A percentile compares a stretch with the other conserved stretches of the same genome.
Conservation (phyloP, 2,888 invertebrate species). For the Acrobasis consociella region DNA sequence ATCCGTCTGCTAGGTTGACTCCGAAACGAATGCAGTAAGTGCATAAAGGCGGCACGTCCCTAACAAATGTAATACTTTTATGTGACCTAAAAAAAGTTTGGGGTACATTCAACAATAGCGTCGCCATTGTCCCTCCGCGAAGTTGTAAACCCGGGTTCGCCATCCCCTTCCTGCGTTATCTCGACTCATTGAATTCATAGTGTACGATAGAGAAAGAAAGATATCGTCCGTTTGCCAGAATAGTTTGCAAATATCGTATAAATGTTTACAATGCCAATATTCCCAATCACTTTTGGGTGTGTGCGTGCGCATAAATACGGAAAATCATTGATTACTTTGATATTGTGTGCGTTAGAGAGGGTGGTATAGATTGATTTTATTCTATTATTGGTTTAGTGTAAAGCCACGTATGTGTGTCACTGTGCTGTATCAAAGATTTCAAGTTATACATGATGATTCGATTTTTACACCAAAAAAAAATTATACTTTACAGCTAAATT, state of each 20-base stretch:
- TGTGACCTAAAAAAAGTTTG: slow-evolving; percentile 81
- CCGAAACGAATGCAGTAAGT: slow-evolving; percentile 78
- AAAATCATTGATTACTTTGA: slow-evolving; percentile 65
- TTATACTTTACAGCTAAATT: no score
- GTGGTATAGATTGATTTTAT: slow-evolving; percentile 80
- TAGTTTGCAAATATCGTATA: slow-evolving; percentile 75
- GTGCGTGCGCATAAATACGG: slow-evolving; percentile 54
- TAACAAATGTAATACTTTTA: slow-evolving; percentile 80
- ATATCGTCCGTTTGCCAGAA: slow-evolving; percentile 55
- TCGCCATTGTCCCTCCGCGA: slow-evolving; percentile 76
- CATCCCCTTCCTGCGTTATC: slow-evolving; percentile 53
- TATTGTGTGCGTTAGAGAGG: slow-evolving; percentile 68
- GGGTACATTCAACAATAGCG: slow-evolving; percentile 81
- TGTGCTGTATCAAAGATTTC: slow-evolving; percentile 68
- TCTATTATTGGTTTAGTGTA: slow-evolving; percentile 81
- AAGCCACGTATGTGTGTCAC: slow-evolving; percentile 82
- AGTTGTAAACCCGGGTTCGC: slow-evolving; percentile 67
- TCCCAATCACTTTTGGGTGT: slow-evolving; percentile 59
- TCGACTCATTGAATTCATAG: slow-evolving; percentile 32
- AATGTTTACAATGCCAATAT: slow-evolving; percentile 81
- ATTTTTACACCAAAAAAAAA: background rate
- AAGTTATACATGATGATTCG: slow-evolving; percentile 51
- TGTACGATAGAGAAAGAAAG: slow-evolving; percentile 55
- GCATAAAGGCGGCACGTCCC: slow-evolving; percentile 73
- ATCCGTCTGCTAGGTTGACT: slow-evolving; percentile 67